These are phyloP conservation scores for Ormia ochracea DNA, from an alignment of 2,888 invertebrate species.

Conservation along the genomic window DNA sequence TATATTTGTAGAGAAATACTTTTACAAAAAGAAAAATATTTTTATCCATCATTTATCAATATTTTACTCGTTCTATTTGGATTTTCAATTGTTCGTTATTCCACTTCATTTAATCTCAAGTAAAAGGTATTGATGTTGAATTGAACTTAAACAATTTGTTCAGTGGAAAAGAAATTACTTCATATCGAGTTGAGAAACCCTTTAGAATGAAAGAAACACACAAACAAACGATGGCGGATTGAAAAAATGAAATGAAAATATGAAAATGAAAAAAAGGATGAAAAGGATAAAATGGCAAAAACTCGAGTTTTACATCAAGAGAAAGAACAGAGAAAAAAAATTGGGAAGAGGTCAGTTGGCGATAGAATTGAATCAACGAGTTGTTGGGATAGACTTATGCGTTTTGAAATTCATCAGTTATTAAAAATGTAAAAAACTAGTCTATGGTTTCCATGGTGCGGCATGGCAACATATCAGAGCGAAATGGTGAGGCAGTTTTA, in stretches of 20 bases:
- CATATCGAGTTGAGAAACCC: background rate
- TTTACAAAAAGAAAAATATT: background rate
- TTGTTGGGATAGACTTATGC: no score
- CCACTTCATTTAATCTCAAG: conserved; percentile 32
- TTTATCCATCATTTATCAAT: background rate
- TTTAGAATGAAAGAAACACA: background rate
- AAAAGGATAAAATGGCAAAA: background rate
- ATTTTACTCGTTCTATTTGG: background rate
- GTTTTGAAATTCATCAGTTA: no score
- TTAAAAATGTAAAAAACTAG: no score
- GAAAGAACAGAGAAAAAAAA: background rate
- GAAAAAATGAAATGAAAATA: background rate
- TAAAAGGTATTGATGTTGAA: conserved; percentile 30
- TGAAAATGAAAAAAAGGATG: background rate
- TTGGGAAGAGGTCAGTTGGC: background rate
- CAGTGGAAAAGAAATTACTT: background rate
- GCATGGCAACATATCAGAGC: no score
- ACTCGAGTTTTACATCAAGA: no score
- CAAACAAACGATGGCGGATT: background rate
- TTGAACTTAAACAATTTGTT: conserved; percentile 27
- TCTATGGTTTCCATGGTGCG: no score
- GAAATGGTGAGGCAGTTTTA: no score
- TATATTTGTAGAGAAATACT: background rate
- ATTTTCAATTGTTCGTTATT: background rate
- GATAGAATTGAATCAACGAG: background rate